These are phyloP conservation scores for Zaprionus africanus DNA, from an alignment of 1,140 invertebrate species.

Conservation along the genomic window DNA sequence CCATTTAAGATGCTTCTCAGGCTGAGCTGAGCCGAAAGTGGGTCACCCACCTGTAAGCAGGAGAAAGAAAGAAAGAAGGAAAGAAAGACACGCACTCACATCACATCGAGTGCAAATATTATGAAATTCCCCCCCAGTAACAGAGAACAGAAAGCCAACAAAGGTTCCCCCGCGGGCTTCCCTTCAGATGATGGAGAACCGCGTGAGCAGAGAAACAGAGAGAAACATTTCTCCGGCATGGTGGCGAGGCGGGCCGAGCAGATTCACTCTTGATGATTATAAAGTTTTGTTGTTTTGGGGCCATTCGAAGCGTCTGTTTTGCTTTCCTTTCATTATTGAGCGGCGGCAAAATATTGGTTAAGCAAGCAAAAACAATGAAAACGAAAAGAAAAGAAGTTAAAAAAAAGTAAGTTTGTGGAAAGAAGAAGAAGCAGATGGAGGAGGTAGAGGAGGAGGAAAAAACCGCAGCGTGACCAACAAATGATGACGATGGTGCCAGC, in stretches of 20 bases:
- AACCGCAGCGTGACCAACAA: conserved; percentile 73
- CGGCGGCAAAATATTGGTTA: conserved; percentile 79
- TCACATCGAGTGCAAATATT: conserved; percentile 67
- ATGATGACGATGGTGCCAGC: conserved; percentile 69
- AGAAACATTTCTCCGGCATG: conserved; percentile 59
- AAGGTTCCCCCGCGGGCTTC: conserved; percentile 23
- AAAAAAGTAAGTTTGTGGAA: conserved; percentile 36
- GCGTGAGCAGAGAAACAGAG: conserved; percentile 18
- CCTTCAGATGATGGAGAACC: conserved; percentile 24
- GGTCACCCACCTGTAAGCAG: conserved; percentile 72
- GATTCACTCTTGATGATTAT: conserved; percentile 81
- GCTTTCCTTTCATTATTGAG: conserved; percentile 80
- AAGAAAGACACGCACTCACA: conserved; percentile 54
- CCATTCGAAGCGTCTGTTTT: conserved; percentile 58
- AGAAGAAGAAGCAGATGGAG: background rate
- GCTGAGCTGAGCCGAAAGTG: conserved; percentile 49
- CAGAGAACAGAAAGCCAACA: conserved; percentile 51
- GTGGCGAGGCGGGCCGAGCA: conserved; percentile 43
- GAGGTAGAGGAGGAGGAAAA: conserved; percentile 9
- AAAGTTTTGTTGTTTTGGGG: conserved; percentile 72
- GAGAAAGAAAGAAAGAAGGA: background rate
- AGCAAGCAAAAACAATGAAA: conserved; percentile 78
- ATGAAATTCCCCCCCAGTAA: conserved; percentile 63
- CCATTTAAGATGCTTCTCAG: conserved; percentile 69
- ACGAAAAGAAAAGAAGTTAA: conserved; percentile 36